Conservation (phyloP, 2,797 vertebrate species). For the Girardinus metallicus region DNA sequence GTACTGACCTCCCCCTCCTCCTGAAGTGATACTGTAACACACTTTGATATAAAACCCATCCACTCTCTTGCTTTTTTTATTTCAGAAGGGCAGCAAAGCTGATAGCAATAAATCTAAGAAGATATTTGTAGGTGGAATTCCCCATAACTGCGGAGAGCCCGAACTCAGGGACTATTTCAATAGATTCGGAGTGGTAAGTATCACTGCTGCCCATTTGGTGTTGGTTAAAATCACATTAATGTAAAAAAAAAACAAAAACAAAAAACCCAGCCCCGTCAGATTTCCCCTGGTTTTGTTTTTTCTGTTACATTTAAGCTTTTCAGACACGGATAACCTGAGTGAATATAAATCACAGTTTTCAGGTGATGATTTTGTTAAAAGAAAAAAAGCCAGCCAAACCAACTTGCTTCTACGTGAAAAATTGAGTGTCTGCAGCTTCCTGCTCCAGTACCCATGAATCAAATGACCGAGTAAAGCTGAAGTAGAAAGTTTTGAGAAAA, state of each 20-base stretch:
- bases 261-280: background rate
- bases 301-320: background rate
- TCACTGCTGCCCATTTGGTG: slow-evolving; percentile 19
- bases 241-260: background rate
- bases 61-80: slow-evolving; percentile 72
- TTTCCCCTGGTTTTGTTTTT: background rate
- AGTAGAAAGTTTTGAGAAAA: background rate
- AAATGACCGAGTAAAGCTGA: background rate
- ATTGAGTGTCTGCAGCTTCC: background rate
- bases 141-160: slow-evolving; percentile 99
- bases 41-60: slow-evolving; percentile 73
- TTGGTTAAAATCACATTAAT: slow-evolving; percentile 34
- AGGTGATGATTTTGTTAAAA: background rate
- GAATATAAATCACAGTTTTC: background rate
- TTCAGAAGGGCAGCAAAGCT: slow-evolving; percentile 97
- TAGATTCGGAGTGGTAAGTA: slow-evolving; percentile 99
- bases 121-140: slow-evolving; percentile 99
- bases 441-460: background rate
- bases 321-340: background rate
- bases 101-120: slow-evolving; percentile 99
- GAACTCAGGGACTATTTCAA: slow-evolving; percentile 99
- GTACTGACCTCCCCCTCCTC: slow-evolving; percentile 63
- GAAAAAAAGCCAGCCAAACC: background rate
- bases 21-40: slow-evolving; percentile 63
- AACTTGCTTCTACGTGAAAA: background rate